Base-by-base conservation (phyloP, 1,140 invertebrate species). In the Drosophila pandora region DNA sequence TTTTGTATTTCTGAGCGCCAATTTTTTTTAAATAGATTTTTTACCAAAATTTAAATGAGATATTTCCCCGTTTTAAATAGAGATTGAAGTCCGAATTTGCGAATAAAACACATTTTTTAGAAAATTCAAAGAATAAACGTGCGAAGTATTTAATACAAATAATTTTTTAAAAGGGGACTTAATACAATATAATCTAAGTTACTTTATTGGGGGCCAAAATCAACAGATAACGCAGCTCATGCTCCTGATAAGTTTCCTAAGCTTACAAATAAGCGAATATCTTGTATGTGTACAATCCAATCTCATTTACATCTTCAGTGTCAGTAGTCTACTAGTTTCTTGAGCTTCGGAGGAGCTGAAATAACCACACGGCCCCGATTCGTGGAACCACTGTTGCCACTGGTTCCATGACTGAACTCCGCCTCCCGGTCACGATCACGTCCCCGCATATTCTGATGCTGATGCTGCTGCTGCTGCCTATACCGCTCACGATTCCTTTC, bases 291-390 rank as follows among this genome's bases (percentile, higher is more conserved):
- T 65, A 30, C 37, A 62, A 53, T 65, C 47, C 32, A 41, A 30
- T 25, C 41, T 22, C 41, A 43, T 74, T 67, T 30, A 62, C 67
- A 74, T 5, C 2, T 13, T 59, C 9, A 21, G 21, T 1, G 10
- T 80, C 65, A 91, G 63, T 91, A 91, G 62, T 91, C 90, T 41
- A 91, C 90, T 52, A 91, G 67, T 77, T 91, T 91, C 54, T 91
- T 91, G 23, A 91, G 70, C 61, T 91, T 91, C 10, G 90, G 88
- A 21, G 90, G 90, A 13, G 90, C 90, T 28, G 90, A 91, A 13
- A 91, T 91, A 25, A 91, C 87, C 21, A 91, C 78, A 4, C 87
- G 76, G 21, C 82, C 85, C 8, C 88, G 78, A 68, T 82, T 91
- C 3, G 63, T 45, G 2, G 63, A 34, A 4, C 64, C 67, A 41